Evolutionary conservation across 2,888 invertebrate genomes (phyloP), one percentile per base, ranked within the genome.

Genomic region (Ditylenchus weischeri): DNA sequence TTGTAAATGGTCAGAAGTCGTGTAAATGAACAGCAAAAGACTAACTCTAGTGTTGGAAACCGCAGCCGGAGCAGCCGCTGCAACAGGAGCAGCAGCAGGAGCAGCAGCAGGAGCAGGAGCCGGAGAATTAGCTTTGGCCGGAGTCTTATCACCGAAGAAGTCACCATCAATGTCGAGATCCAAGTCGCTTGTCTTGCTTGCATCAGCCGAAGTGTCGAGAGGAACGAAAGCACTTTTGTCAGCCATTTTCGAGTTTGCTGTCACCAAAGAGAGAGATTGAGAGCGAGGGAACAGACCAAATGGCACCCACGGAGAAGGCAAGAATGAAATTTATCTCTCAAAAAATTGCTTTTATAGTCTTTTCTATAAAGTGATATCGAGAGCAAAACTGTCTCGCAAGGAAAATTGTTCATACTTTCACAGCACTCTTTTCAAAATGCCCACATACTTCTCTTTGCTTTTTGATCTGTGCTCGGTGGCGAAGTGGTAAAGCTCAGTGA

Each of bases 201-300:
- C 35, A 36, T 29, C 59, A 36, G 23, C 59, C 8, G 35, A 29
- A 5, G 59, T 36, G 59, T 58, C 59, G 21, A 58, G 19, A 36
- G 59, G 59, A 10, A 58, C 59, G 59, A 35, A 58, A 29, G 59
- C 59, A 29, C 59, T 58, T 11, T 58, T 58, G 38, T 58, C 59
- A n/a, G 59, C 59, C 59, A 58, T 58, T 38, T 38, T 38, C n/a
- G n/a, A n/a, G n/a, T 8, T 38, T 38, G 38, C 11, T 38, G 38
- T 38, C 38, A 38, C 7, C 38, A n/a, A n/a, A 38, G 38, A 38
- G 38, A 38, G 7, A 38, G 11, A 38, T 38, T 51, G 51, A 51
- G 13, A 23, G 19, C 19, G 51, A 51, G 13, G 13, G 23, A 51
- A 21, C 19, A 51, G 23, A 23, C 19, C 51, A 8, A 51, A 7